Conservation (phyloP, 2,797 vertebrate species). For the Thripadectes ignobilis region DNA sequence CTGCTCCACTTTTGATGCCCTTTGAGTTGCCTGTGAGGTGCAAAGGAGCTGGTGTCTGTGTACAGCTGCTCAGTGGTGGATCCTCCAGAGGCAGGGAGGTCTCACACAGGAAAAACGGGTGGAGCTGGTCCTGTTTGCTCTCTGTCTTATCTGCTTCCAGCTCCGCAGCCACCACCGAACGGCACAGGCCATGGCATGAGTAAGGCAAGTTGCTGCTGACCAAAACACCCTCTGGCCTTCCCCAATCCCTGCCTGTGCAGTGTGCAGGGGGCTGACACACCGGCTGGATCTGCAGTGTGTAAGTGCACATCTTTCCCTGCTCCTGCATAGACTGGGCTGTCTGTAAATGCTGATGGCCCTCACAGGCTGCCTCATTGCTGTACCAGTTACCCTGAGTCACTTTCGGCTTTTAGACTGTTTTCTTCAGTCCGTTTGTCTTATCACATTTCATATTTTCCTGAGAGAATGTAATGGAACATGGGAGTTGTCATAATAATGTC, state of each 20-base stretch:
- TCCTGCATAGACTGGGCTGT: accelerated
- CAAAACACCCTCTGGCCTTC: background rate
- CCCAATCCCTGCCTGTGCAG: accelerated
- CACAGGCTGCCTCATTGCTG: background rate
- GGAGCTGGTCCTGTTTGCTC: background rate
- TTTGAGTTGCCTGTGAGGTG: background rate
- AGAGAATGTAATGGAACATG: constrained; percentile 42
- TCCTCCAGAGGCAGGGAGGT: background rate
- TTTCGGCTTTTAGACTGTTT: background rate
- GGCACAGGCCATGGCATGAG: background rate
- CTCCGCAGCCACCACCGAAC: accelerated
- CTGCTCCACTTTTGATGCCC: constrained; percentile 9
- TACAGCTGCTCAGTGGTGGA: background rate
- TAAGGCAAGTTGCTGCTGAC: background rate
- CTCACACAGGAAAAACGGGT: background rate
- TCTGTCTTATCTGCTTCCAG: background rate
- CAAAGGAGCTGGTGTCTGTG: background rate
- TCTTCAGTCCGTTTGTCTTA: background rate
- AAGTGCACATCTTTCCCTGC: accelerated
- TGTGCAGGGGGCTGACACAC: accelerated
- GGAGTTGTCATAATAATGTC: constrained; percentile 25
- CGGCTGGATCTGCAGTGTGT: accelerated
- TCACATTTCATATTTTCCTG: background rate
- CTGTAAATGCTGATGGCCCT: accelerated
- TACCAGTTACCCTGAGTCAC: background rate